Conservation (phyloP, 2,888 invertebrate species). For the Ashinkailepas kermadecensis region DNA sequence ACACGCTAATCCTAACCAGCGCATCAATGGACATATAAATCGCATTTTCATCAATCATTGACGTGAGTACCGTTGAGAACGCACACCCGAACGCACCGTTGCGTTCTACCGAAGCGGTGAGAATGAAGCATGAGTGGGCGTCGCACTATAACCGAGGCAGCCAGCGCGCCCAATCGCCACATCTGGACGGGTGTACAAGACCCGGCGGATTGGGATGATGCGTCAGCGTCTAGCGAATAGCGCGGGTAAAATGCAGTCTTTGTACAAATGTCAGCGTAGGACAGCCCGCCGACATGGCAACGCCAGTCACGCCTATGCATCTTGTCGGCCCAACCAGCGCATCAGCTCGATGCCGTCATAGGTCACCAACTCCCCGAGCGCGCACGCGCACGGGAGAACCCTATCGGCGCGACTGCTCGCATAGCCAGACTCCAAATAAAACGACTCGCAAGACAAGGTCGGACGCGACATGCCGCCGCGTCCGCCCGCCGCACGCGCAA, state of each 20-base stretch:
- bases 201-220: background rate
- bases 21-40: too few relatives aligned
- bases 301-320: background rate
- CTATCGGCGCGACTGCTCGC: too few relatives aligned
- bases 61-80: too few relatives aligned
- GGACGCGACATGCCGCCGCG: background rate
- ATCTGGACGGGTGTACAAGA: background rate
- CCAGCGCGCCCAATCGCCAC: background rate
- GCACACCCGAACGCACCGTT: too few relatives aligned
- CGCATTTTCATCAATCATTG: too few relatives aligned
- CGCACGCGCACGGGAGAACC: background rate
- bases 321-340: background rate
- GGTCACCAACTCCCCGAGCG: background rate
- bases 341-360: too few relatives aligned
- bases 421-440: background rate
- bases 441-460: background rate
- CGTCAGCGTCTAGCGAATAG: background rate
- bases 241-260: constrained; percentile 13
- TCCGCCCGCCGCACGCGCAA: background rate
- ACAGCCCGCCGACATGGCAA: background rate
- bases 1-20: too few relatives aligned
- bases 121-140: too few relatives aligned
- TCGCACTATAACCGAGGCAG: background rate
- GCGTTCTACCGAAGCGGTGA: too few relatives aligned
- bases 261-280: background rate